Evolutionary conservation across 2,888 invertebrate species (phyloP), one percentile per base, ranked within the genome.

Genomic region (Hesperia comma): DNA sequence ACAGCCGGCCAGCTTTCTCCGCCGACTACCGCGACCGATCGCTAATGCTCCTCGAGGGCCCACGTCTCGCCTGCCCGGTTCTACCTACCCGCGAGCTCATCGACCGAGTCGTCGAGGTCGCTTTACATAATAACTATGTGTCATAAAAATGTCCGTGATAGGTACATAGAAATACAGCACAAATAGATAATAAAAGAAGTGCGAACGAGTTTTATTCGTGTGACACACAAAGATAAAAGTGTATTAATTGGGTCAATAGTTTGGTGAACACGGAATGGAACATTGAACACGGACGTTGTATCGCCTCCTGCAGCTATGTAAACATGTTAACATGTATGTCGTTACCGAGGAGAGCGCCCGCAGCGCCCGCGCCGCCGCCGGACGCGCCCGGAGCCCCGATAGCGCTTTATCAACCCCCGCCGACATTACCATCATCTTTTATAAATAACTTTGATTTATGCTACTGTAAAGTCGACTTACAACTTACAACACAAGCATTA

Each of bases 191-290:
- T 46, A 17, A 46, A 46, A 10, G 17, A 41, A 14, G 43, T 19
- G 19, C 49, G 10, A 49, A 49, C 21, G 51, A 19, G 41, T 58
- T 12, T 26, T 32, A 15, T 53, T 40, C 37, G 33, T 51, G 17
- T 51, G 63, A 57, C 63, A 57, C 37, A 57, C 40, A 51, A 57
- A 57, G 63, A 64, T 64, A 64, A 51, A 6, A 19, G 15, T 17
- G 15, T 33, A 14, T 3, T 17, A 63, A 26, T 21, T 19, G 19
- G 55, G 54, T 55, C 33, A 40, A 61, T 26, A 53, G 53, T 53
- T 55, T 14, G 8, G 43, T 55, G 55, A 21, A 15, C 15, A 15
- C 0, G 15, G 43, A 46, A 8, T n/a, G 8, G 43, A 15, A 17
- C 15, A 46, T 46, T 4, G 15, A 17, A 46, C 43, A 2, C 17